Evolutionary conservation across 2,888 invertebrate species (phyloP).

Genomic region (Agapostemon virescens): DNA sequence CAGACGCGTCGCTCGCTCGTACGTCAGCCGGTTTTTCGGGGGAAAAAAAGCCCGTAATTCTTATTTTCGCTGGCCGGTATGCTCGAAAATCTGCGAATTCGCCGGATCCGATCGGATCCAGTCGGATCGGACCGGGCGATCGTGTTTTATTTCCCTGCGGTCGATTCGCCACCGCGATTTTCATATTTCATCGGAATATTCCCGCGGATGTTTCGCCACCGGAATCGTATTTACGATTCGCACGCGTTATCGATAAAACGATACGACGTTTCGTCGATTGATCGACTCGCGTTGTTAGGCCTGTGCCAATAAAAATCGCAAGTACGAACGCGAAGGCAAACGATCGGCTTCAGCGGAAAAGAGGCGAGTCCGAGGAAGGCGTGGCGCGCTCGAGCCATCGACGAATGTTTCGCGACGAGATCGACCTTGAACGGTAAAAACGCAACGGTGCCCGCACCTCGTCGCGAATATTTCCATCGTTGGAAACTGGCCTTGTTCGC

Average conservation of each 20-base stretch:
- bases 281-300: not conserved
- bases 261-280: too few relatives aligned
- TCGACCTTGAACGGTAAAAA: slow-evolving; percentile 2
- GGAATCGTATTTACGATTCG: not conserved
- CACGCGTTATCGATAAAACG: too few relatives aligned
- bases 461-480: not conserved
- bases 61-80: slow-evolving; percentile 1
- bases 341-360: not conserved
- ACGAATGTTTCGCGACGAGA: not conserved
- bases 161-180: not conserved
- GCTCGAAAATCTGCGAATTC: slow-evolving; percentile 10
- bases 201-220: not conserved
- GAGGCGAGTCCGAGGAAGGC: not conserved
- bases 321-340: not conserved
- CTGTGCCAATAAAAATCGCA: not conserved
- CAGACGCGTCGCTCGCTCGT: slow-evolving; percentile 12
- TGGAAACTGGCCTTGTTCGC: not conserved
- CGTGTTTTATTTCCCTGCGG: not conserved
- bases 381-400: not conserved
- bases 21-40: not conserved
- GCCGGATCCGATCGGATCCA: not conserved
- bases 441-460: not conserved
- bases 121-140: not conserved
- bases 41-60: slow-evolving; percentile 1
- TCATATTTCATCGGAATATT: slow-evolving; percentile 2